Evolutionary conservation across 2,888 invertebrate species (phyloP), one percentile per base, ranked within the genome.

Genomic region (Gastrophysa polygoni): DNA sequence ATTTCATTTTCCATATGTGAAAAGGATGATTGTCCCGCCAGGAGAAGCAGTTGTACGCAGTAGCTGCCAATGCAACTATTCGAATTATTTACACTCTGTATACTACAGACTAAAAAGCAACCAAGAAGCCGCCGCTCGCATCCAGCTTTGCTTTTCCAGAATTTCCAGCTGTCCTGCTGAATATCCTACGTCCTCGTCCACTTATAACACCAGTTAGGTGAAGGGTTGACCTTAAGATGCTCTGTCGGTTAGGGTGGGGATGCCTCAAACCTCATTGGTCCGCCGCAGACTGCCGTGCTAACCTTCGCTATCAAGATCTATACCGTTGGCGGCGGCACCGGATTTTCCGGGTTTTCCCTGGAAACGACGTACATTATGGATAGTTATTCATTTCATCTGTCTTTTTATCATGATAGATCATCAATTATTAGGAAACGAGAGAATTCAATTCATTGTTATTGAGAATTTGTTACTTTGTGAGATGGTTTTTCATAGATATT

Each of bases 201-300:
- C 63, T 63, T 59, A 64, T 64, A 57, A 58, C 67, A 50, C 32
- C 65, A 57, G 60, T 65, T 63, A 67, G 64, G 67, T 63, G 59
- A 78, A 77, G 78, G 79, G 79, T 79, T 79, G 75, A 76, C 77
- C 74, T 74, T 77, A 80, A 81, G 81, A 80, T 78, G 79, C 77
- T 78, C 79, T 77, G 81, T 81, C 81, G 81, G 81, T 80, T 75
- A 71, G 68, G 76, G 80, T 80, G 77, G 81, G 82, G 81, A 80
- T 77, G 72, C 77, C 80, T 81, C 78, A 81, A 75, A 80, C 80
- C 80, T 76, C 79, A 82, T 82, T 81, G 82, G 82, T 74, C 78
- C 78, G 77, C 82, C 81, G 75, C 81, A 81, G 78, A 78, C 77
- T 79, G 77, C 76, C 75, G 64, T 67, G 77, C 75, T 77, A 77